Evolutionary conservation across 2,797 vertebrate species (phyloP), one percentile per base, ranked within the genome.

Genomic region (Luscinia megarhynchos): DNA sequence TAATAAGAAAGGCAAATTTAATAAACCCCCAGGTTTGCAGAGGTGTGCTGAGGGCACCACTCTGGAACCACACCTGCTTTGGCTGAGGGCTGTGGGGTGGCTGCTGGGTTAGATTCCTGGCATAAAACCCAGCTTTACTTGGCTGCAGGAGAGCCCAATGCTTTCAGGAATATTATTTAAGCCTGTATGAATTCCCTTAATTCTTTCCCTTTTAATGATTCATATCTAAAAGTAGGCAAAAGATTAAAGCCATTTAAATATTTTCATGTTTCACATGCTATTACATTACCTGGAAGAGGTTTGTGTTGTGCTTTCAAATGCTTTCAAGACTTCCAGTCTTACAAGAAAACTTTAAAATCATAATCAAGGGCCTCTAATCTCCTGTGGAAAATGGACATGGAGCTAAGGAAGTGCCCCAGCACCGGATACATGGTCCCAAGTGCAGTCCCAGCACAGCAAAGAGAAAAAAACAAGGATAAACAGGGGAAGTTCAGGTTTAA

Each of bases 341-440:
- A 55, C 3, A 16, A 62, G 45, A 53, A 79, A 67, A 6, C 40
- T 50, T 64, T 30, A 48, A 30, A 89, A 40, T 24, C 21, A 40
- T 10, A 26, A 72, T 4, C 27, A 53, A 58, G 36, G n/a, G 29
- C 11, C 67, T 74, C 27, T 59, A 9, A 36, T 34, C 45, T 53
- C n/a, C 21, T 2, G 2, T 15, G 43, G 54, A n/a, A 29, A 81
- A 50, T 0, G 7, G 29, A 6, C 34, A 34, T 0, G 36, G 13
- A 63, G 45, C 32, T 41, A 38, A 36, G 57, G 59, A 57, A 74
- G 34, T 2, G 68, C 62, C 68, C 55, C n/a, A 21, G 57, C 32
- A n/a, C 7, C 0, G 0, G n/a, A 40, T 4, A 53, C 12, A 10
- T 0, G 1, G 34, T 23, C 58, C 72, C 24, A 46, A 46, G 10